Conservation (phyloP, 2,113 vertebrate genomes). For the Marmota flaviventris region DNA sequence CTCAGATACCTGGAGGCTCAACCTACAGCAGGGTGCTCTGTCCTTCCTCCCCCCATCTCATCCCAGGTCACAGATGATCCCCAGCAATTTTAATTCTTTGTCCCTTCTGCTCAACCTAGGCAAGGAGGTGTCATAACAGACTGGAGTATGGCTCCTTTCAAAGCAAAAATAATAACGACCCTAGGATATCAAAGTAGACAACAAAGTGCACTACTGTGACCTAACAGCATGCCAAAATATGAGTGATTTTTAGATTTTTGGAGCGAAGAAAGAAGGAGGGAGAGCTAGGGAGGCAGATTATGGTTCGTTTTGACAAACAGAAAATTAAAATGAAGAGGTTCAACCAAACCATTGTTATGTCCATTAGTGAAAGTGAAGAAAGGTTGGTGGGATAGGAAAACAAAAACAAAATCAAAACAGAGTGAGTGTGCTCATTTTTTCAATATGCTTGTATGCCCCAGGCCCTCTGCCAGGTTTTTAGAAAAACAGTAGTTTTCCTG, state of each 20-base stretch:
- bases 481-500: neutral
- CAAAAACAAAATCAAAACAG: neutral
- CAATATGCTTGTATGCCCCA: neutral
- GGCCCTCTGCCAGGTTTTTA: neutral
- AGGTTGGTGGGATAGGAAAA: neutral
- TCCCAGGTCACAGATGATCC: neutral
- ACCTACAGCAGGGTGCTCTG: neutral
- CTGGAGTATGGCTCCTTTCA: neutral
- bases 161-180: neutral
- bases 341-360: neutral
- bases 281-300: neutral
- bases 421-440: neutral
- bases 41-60: neutral
- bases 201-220: neutral
- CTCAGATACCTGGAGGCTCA: neutral
- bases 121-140: neutral
- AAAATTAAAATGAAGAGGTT: slow-evolving; percentile 15
- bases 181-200: neutral
- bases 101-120: neutral
- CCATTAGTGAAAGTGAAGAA: neutral
- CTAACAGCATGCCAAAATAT: neutral
- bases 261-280: neutral
- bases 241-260: neutral
- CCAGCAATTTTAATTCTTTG: neutral
- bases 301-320: neutral